Evolutionary conservation across 2,113 vertebrate species (phyloP), one percentile per base, ranked within the genome.

Genomic region (Calidris pygmaea): DNA sequence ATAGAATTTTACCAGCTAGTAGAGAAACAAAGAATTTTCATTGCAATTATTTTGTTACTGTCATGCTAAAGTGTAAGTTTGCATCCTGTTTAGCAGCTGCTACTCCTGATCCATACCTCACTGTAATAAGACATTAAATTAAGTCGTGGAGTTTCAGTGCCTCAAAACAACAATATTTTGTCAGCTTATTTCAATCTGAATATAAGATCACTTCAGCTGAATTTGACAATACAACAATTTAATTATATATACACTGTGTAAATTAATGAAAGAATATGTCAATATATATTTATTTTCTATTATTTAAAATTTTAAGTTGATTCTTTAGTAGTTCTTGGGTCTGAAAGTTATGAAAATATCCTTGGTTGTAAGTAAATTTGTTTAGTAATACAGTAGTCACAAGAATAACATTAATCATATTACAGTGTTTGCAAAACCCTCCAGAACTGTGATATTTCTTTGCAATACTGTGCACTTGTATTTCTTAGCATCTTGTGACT

Each of bases 41-140:
- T 15, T 47, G 50, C 14, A 86, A 93, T 95, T 93, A 47, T 85
- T 89, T 97, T 96, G 78, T 83, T 73, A 58, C 24, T 70, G n/a
- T 27, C 43, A 90, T 47, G 59, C 21, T 93, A 76, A 94, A 92
- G 88, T 10, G 41, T 48, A 53, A 90, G 52, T 77, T 43, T 94
- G 20, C 29, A 75, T 73, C 24, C 11, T 53, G 74, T 83, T 95
- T 80, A 67, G 19, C 60, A 87, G 45, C 47, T 90, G 18, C 50
- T 79, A 75, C 26, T 83, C 53, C 75, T 71, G 48, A 63, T 89
- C 39, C 56, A 50, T 48, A 53, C 52, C 39, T 94, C 56, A 87
- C 35, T 81, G 43, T 11, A 24, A 29, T 62, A 87, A 89, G 24
- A 77, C 9, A 80, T 78, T 78, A 95, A 97, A 93, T 76, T 80